Evolutionary conservation across 2,797 vertebrate genomes (phyloP).

Genomic region (Pangasius macronema): DNA sequence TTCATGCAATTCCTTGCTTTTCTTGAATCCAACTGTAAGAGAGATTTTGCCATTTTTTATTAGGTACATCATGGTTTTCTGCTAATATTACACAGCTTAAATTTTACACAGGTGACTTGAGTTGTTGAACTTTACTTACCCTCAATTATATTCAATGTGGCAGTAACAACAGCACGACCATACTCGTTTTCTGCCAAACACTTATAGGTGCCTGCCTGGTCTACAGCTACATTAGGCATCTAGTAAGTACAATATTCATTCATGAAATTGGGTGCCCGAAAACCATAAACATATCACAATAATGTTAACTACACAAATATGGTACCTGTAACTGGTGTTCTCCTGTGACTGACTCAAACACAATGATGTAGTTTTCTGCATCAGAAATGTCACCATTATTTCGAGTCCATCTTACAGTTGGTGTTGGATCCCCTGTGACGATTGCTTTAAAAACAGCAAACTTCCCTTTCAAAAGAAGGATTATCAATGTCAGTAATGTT

Average conservation of each 20-base stretch:
- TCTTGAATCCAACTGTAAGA: constrained; percentile 85
- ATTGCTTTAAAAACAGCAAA: constrained; percentile 82
- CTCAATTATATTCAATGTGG: constrained; percentile 83
- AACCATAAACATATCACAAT: neutral
- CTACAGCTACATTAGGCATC: constrained; percentile 75
- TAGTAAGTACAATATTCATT: constrained; percentile 60
- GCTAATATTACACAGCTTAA: neutral
- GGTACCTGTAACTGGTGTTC: constrained; percentile 83
- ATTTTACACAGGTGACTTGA: neutral
- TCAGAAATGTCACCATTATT: constrained; percentile 68
- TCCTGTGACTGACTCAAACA: constrained; percentile 58
- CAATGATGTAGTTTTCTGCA: constrained; percentile 67
- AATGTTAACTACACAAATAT: neutral
- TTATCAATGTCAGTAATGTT: constrained; percentile 3
- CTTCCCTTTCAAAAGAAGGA: constrained; percentile 75
- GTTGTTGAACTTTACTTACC: constrained; percentile 65
- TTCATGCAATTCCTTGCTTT: constrained; percentile 74
- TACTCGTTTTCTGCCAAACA: constrained; percentile 82
- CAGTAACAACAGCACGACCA: constrained; percentile 82
- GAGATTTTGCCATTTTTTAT: constrained; percentile 31
- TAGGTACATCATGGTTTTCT: neutral
- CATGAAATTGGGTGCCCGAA: neutral
- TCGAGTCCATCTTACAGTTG: constrained; percentile 79
- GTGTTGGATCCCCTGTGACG: constrained; percentile 79
- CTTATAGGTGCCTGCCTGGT: constrained; percentile 82